phyloP scores from a whole-genome alignment of 2,113 vertebrate genomes.

The Colius striatus region DNA sequence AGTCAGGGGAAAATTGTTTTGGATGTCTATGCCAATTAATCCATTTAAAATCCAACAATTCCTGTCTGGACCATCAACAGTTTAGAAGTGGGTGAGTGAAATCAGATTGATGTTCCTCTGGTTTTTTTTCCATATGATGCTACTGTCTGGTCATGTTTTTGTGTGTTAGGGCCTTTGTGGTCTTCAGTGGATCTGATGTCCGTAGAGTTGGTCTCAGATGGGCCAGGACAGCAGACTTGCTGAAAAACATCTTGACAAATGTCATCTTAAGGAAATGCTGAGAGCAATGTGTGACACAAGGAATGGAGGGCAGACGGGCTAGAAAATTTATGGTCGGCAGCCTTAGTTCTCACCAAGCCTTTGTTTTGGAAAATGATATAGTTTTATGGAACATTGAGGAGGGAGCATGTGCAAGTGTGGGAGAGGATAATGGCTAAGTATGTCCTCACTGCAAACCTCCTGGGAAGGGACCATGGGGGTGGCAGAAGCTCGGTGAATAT shows the following conservation, averaged over 20 bases:
- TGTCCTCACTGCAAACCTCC: neutral
- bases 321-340: neutral
- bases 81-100: neutral
- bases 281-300: neutral
- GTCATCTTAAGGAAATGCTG: neutral
- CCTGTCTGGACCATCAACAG: neutral
- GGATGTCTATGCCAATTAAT: neutral
- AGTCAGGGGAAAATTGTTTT: neutral
- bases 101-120: neutral
- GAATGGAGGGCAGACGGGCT: neutral
- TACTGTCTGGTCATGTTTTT: neutral
- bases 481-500: conserved; percentile 8
- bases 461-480: neutral
- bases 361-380: conserved; percentile 19
- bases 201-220: neutral
- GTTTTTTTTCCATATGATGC: fast-evolving
- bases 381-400: neutral
- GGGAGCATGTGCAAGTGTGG: neutral
- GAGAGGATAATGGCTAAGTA: neutral
- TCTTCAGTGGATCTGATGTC: neutral
- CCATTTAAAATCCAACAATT: neutral
- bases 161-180: fast-evolving
- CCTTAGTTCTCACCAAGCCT: neutral
- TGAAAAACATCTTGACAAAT: neutral
- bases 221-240: neutral